Conservation (phyloP, 2,113 vertebrate species). For the Chaetura pelagica region DNA sequence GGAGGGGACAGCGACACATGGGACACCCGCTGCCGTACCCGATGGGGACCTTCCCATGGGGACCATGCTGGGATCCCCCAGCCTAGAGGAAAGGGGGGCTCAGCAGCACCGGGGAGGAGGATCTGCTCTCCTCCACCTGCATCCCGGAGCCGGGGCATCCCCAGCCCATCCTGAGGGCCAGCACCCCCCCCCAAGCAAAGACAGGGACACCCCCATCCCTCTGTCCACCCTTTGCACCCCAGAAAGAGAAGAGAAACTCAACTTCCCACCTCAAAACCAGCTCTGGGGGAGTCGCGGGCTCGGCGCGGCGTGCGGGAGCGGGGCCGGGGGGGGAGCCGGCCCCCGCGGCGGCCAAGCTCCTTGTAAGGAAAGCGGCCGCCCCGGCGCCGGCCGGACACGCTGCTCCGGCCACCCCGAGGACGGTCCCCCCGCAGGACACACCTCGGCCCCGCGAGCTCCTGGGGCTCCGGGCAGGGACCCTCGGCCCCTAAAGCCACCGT, state of each 20-base stretch:
- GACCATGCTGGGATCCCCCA: not conserved
- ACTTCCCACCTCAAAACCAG: not conserved
- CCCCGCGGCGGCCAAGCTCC: slow-evolving; percentile 70
- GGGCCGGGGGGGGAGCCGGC: not conserved
- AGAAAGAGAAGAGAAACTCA: not conserved
- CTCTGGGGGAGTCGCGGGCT: not conserved
- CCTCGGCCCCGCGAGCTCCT: not conserved
- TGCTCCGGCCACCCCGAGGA: slow-evolving; percentile 8
- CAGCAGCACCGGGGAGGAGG: not conserved
- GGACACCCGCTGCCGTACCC: fast-evolving
- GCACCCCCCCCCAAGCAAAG: not conserved
- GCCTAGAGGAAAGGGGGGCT: not conserved
- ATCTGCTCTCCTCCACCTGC: not conserved
- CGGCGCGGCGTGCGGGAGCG: not conserved
- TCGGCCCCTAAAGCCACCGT: fast-evolving
- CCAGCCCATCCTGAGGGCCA: not conserved
- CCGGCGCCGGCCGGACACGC: slow-evolving; percentile 27
- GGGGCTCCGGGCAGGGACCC: not conserved
- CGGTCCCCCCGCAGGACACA: not conserved
- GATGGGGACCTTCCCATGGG: not conserved
- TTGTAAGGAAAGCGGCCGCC: slow-evolving; percentile 77
- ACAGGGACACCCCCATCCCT: not conserved
- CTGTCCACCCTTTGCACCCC: not conserved
- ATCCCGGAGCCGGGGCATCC: not conserved
- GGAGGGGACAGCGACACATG: not conserved